These are phyloP conservation scores for Rhamnusium bicolor DNA, from an alignment of 2,888 invertebrate species.

Conservation along the genomic window DNA sequence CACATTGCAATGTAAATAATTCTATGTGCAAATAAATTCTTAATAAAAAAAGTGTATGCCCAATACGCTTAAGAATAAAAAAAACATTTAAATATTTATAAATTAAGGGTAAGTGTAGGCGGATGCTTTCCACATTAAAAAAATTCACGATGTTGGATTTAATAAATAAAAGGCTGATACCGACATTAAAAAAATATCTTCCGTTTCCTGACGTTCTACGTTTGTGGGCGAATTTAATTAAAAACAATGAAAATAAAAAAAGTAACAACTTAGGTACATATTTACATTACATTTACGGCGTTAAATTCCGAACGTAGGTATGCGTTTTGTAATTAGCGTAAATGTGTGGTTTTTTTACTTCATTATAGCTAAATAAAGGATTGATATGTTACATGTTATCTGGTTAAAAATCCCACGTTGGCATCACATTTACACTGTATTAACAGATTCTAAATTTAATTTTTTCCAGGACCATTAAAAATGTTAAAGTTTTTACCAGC, in stretches of 20 bases:
- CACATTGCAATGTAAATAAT: too few species aligned
- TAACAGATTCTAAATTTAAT: neutral
- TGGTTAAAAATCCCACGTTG: neutral
- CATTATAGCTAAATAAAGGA: neutral
- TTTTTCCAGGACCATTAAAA: neutral
- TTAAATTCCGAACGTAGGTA: neutral
- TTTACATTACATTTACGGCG: neutral
- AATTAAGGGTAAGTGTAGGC: too few species aligned
- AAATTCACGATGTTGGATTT: too few species aligned
- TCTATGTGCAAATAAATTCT: too few species aligned
- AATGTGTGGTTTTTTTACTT: neutral
- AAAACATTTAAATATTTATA: too few species aligned
- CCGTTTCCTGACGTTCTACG: neutral
- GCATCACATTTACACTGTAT: neutral
- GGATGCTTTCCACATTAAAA: too few species aligned
- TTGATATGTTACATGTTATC: neutral
- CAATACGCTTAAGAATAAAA: too few species aligned
- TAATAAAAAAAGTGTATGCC: too few species aligned
- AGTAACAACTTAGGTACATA: neutral
- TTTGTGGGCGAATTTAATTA: neutral
- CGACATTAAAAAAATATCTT: neutral
- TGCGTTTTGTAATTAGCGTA: neutral
- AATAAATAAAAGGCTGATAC: neutral
- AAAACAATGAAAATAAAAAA: neutral
- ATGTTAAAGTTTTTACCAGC: too few species aligned